Conservation (phyloP, 1,140 invertebrate species). For the Himalopsyche phryganea region DNA sequence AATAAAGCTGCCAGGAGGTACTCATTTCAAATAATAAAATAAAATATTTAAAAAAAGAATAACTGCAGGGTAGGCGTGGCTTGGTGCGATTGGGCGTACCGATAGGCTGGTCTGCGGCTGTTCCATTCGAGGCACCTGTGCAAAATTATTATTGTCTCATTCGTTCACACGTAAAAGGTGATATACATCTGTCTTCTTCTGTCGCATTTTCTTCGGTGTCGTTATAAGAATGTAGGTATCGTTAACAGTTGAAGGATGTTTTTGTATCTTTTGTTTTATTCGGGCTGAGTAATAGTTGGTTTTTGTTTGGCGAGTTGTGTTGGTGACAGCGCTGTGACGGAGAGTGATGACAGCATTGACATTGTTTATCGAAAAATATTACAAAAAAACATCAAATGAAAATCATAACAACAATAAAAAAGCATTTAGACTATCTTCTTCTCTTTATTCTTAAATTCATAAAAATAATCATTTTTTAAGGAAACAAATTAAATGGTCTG, state of each 20-base stretch:
- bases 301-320: constrained; percentile 31
- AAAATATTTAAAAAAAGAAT: constrained; percentile 1
- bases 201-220: constrained; percentile 22
- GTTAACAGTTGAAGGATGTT: constrained; percentile 24
- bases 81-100: constrained; percentile 25
- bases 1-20: not conserved
- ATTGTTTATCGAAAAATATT: too few relatives aligned
- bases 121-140: not conserved
- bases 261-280: constrained; percentile 34
- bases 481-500: too few relatives aligned
- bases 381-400: too few relatives aligned
- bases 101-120: constrained; percentile 14
- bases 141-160: constrained; percentile 1
- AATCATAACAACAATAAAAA: too few relatives aligned
- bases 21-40: constrained; percentile 8
- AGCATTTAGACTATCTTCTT: too few relatives aligned
- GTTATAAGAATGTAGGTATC: constrained; percentile 8
- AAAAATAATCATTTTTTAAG: too few relatives aligned
- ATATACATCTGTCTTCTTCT: constrained; percentile 14
- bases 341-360: not conserved
- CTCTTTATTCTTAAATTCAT: too few relatives aligned
- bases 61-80: constrained; percentile 23
- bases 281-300: constrained; percentile 32
- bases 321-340: constrained; percentile 28
- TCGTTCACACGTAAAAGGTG: not conserved